These are phyloP conservation scores for Brachionus manjavacas DNA, from an alignment of 1,140 invertebrate species.

Conservation along the genomic window DNA sequence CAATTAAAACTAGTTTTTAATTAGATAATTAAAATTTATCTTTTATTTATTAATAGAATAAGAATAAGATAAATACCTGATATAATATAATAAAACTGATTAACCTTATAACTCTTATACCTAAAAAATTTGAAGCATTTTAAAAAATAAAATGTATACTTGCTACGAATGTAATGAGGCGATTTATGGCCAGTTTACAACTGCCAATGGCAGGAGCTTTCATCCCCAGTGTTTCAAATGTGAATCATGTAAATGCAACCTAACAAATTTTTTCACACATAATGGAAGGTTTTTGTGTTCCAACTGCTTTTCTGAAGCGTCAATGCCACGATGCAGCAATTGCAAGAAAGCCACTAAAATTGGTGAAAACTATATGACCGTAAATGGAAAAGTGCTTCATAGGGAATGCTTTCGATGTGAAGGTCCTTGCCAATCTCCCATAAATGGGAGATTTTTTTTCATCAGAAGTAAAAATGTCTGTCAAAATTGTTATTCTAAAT, in stretches of 20 bases:
- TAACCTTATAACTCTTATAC: too few species aligned
- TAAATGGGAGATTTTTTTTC: background rate
- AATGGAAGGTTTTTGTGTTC: background rate
- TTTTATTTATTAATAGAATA: too few species aligned
- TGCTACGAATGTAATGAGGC: background rate
- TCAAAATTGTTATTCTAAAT: background rate
- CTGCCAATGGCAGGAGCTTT: background rate
- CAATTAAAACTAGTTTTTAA: too few species aligned
- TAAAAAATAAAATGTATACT: background rate
- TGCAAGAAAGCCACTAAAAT: background rate
- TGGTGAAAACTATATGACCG: background rate
- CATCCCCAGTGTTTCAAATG: background rate
- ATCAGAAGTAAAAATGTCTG: background rate
- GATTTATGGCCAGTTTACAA: background rate
- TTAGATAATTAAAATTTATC: too few species aligned
- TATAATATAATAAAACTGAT: too few species aligned
- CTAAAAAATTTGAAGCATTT: too few species aligned
- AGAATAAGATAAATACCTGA: too few species aligned
- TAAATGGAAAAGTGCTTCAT: background rate
- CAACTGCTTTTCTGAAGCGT: background rate
- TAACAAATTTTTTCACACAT: background rate
- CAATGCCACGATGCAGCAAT: background rate
- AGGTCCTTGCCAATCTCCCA: background rate
- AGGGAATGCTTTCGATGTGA: background rate
- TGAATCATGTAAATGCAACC: background rate